Percentiles rank a stretch among this genome's conserved stretches.
These are phyloP conservation scores for Leptinotarsa undecemlineata DNA, from an alignment of 1,140 invertebrate genomes.

Conservation along the genomic window DNA sequence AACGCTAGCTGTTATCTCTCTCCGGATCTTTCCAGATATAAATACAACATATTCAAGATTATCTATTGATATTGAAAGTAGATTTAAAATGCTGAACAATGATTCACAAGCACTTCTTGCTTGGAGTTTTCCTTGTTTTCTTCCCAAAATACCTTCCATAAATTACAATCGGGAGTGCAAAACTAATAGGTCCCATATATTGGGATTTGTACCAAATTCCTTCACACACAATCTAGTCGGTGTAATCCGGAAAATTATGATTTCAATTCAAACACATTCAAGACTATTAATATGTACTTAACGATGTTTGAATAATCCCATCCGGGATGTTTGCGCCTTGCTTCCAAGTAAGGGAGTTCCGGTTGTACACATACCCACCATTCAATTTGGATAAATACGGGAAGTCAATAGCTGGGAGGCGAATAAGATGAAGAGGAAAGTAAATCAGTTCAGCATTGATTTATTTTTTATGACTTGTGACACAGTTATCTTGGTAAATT, in stretches of 20 bases:
- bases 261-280: slow-evolving; percentile 24
- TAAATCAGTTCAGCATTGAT: not conserved
- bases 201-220: slow-evolving; percentile 3
- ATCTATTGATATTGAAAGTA: too few relatives aligned
- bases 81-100: too few relatives aligned
- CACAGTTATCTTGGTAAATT: too few relatives aligned
- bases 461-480: not conserved
- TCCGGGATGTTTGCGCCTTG: not conserved
- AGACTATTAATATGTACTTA: slow-evolving; percentile 21
- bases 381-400: not conserved
- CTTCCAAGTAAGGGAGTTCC: not conserved
- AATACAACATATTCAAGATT: too few relatives aligned
- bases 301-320: slow-evolving; percentile 16
- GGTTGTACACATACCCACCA: not conserved
- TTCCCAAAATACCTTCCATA: not conserved
- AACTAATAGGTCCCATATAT: not conserved
- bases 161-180: not conserved
- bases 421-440: not conserved
- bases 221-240: slow-evolving; percentile 15
- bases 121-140: too few relatives aligned
- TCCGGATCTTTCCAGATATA: too few relatives aligned
- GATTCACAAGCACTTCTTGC: too few relatives aligned
- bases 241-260: slow-evolving; percentile 24
- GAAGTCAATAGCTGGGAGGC: not conserved
- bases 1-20: too few relatives aligned